Evolutionary conservation across 2,888 invertebrate species (phyloP), one percentile per base, ranked within the genome.

Genomic region (Platycheirus rosarum): DNA sequence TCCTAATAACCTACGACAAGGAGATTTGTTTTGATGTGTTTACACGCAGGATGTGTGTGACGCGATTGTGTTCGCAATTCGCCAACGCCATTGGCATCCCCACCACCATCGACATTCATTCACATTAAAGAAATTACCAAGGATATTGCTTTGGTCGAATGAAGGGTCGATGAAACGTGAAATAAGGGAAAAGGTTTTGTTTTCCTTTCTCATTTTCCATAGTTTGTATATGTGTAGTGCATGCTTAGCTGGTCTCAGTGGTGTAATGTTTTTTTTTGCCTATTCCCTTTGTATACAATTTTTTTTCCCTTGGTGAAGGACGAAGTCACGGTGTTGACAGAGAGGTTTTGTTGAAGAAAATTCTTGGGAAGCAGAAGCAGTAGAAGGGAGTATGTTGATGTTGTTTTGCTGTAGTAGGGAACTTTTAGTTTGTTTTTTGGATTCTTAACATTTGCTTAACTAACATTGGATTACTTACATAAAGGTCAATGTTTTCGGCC

Each of bases 1-100:
- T 49, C 75, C 80, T 80, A 75, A 80, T 80, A 80, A 80, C 75
- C 80, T 70, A 66, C 75, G 70, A 75, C 57, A 60, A 69, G 75
- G 51, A 49, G 70, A 44, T 69, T 69, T 71, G 35, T 18, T 42
- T 57, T 20, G 32, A 42, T 42, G 40, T 60, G 29, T 60, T 37
- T 46, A 63, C 40, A 32, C 23, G 48, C 55, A 44, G 23, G 9
- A 14, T 69, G 55, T 57, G 26, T 69, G 49, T 57, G 63, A 63
- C 65, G 74, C 63, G 73, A 79, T 79, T 79, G 63, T 69, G 51
- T 70, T 80, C 44, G 60, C 62, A 35, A 9, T 13, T n/a, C n/a
- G n/a, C n/a, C n/a, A n/a, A n/a, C n/a, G n/a, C n/a, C n/a, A n/a
- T n/a, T n/a, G n/a, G n/a, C n/a, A n/a, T n/a, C n/a, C n/a, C n/a